Conservation (phyloP, 2,888 invertebrate genomes). For the Stenurella melanura region DNA sequence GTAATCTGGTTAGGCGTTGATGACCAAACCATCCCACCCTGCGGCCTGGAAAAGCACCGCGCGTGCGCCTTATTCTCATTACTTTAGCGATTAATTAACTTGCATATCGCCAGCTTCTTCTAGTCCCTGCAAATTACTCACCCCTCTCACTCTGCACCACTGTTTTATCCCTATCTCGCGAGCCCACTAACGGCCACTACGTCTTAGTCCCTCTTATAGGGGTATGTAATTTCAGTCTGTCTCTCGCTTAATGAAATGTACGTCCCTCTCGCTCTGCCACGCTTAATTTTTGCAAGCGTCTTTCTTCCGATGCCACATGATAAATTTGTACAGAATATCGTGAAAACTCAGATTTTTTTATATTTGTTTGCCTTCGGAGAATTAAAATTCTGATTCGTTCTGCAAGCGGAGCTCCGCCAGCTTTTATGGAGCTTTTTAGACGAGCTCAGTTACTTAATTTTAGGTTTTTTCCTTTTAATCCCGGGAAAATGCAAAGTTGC, state of each 20-base stretch:
- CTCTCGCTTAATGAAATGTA: constrained; percentile 74
- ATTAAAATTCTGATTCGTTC: constrained; percentile 58
- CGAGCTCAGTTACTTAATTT: constrained; percentile 51
- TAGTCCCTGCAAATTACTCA: constrained; percentile 70
- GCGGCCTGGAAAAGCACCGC: constrained; percentile 60
- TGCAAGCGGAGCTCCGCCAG: constrained; percentile 6
- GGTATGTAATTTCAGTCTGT: constrained; percentile 75
- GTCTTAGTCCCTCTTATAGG: constrained; percentile 70
- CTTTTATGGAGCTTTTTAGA: constrained; percentile 45
- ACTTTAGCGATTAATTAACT: constrained; percentile 75
- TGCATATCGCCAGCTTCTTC: constrained; percentile 74
- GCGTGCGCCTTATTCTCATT: constrained; percentile 74
- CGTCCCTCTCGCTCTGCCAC: constrained; percentile 68
- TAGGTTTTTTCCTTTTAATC: constrained; percentile 49
- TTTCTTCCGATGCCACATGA: constrained; percentile 67
- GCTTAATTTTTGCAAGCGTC: constrained; percentile 63
- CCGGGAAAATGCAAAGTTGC: constrained; percentile 51
- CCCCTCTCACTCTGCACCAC: constrained; percentile 63
- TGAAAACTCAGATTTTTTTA: constrained; percentile 55
- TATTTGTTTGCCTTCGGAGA: constrained; percentile 47
- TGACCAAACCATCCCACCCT: constrained; percentile 62
- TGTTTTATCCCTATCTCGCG: constrained; percentile 61
- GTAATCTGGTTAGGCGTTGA: constrained; percentile 78
- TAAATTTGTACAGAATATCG: constrained; percentile 67
- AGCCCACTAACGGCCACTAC: constrained; percentile 60